Conservation (phyloP, 64 coral and sea anemone genomes). For the Anthopleura sola region DNA sequence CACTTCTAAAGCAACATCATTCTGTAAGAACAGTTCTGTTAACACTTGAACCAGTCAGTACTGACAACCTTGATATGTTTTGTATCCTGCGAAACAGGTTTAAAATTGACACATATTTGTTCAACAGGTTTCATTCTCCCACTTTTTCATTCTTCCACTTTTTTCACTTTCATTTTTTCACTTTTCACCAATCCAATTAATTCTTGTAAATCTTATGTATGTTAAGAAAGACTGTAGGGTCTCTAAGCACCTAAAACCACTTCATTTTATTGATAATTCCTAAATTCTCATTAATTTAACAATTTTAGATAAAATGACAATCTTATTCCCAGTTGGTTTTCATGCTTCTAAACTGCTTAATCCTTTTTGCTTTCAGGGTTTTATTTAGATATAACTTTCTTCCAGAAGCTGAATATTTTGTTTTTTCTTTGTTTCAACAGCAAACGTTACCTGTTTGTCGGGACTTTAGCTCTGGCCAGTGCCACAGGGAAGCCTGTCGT, state of each 20-base stretch:
- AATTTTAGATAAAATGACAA: not conserved
- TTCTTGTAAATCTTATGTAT: too few species aligned
- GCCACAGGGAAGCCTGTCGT: slow-evolving; percentile 96
- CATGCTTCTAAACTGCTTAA: not conserved
- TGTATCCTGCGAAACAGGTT: not conserved
- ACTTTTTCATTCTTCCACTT: not conserved
- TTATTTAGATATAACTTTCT: not conserved
- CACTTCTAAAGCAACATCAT: not conserved
- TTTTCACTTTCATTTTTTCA: not conserved
- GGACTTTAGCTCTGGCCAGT: slow-evolving; percentile 94
- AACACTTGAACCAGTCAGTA: too few species aligned
- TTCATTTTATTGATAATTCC: not conserved
- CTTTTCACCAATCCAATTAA: not conserved
- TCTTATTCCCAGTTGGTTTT: not conserved
- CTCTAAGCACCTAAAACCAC: not conserved
- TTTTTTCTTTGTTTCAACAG: slow-evolving; percentile 40
- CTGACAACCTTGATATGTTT: not conserved
- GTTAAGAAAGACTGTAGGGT: too few species aligned
- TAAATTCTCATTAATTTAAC: not conserved
- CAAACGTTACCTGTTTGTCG: slow-evolving; percentile 95
- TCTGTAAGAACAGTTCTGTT: not conserved
- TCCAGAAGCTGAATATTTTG: not conserved
- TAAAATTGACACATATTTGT: not conserved
- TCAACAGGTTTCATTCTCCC: not conserved
- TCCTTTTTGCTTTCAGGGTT: slow-evolving; percentile 1